These are phyloP conservation scores for Arctopsyche grandis DNA, from an alignment of 1,140 invertebrate genomes.

Conservation along the genomic window DNA sequence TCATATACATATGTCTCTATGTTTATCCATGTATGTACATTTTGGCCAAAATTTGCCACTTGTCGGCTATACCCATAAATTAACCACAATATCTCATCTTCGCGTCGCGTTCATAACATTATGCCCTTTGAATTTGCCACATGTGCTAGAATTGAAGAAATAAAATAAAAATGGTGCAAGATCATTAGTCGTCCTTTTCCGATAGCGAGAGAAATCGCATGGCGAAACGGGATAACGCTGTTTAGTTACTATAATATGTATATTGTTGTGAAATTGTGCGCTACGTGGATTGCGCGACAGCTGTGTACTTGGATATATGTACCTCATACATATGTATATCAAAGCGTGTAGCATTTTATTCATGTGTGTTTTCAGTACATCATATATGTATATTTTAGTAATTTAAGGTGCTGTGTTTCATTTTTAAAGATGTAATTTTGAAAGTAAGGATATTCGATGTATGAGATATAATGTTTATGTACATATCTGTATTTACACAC, in stretches of 20 bases:
- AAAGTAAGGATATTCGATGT: too few relatives aligned
- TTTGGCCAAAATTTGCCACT: too few relatives aligned
- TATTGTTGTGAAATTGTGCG: not conserved
- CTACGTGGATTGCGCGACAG: slow-evolving; percentile 49
- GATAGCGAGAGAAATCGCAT: not conserved
- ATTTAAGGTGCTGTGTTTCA: too few relatives aligned
- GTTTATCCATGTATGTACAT: not conserved
- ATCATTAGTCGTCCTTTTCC: not conserved
- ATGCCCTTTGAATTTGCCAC: slow-evolving; percentile 24
- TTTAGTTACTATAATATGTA: too few relatives aligned
- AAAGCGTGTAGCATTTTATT: slow-evolving; percentile 28
- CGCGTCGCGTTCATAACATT: not conserved
- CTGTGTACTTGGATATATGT: slow-evolving; percentile 38
- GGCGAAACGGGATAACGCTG: not conserved
- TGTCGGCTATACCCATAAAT: too few relatives aligned
- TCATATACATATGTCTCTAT: not conserved
- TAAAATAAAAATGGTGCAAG: too few relatives aligned
- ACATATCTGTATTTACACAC: too few relatives aligned
- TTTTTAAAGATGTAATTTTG: too few relatives aligned
- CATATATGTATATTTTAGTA: too few relatives aligned
- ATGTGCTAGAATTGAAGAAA: slow-evolving; percentile 12
- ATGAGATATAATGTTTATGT: too few relatives aligned
- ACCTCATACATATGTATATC: slow-evolving; percentile 33
- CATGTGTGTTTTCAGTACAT: too few relatives aligned
- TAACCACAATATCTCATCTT: not conserved